phyloP scores from a whole-genome alignment of 2,797 vertebrate species.

The Benthosema pterotum region DNA sequence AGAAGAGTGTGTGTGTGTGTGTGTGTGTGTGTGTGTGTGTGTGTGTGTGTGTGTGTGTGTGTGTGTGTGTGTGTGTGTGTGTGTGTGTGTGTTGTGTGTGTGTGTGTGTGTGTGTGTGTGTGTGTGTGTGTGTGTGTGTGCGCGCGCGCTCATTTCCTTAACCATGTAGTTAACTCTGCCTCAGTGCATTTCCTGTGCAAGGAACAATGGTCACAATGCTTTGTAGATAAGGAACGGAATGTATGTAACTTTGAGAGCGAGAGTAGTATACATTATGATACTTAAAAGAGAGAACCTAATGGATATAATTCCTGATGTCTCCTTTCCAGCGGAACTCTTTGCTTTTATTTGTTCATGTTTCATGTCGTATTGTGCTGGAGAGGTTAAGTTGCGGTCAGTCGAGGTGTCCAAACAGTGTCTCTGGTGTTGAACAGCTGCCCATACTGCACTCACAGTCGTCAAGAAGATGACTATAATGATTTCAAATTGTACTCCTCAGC shows the following conservation, averaged over 20 bases:
- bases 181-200: constrained; percentile 60
- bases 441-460: not conserved
- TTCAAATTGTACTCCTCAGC: constrained; percentile 17
- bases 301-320: constrained; percentile 21
- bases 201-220: constrained; percentile 45
- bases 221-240: constrained; percentile 49
- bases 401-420: constrained; percentile 2
- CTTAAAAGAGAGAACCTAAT: constrained; percentile 26
- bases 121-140: constrained; percentile 60
- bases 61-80: constrained; percentile 55
- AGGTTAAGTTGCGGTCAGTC: not conserved
- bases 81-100: constrained; percentile 53
- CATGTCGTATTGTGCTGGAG: not conserved
- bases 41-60: constrained; percentile 59
- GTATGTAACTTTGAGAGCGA: constrained; percentile 44
- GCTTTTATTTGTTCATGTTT: not conserved
- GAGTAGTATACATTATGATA: constrained; percentile 46
- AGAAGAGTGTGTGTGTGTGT: constrained; percentile 55
- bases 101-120: constrained; percentile 58
- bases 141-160: constrained; percentile 58
- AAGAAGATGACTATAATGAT: no score
- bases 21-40: constrained; percentile 57
- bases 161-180: constrained; percentile 57
- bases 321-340: not conserved
- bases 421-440: constrained; percentile 9